Conservation (phyloP, 1,140 invertebrate genomes). For the Ditylenchus dipsaci region DNA sequence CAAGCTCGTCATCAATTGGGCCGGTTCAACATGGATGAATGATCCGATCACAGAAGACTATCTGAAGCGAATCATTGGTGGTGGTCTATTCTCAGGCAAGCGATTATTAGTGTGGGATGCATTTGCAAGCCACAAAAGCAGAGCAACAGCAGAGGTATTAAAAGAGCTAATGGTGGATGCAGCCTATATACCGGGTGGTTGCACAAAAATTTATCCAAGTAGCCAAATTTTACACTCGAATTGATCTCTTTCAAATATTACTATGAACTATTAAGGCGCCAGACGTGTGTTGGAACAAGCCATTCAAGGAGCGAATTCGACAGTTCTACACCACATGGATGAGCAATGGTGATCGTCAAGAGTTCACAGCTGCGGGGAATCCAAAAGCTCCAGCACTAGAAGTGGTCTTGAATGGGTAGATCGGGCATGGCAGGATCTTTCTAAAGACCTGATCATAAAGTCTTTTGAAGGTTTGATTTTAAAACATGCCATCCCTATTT, state of each 20-base stretch:
- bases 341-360: neutral
- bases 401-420: slow-evolving; percentile 9
- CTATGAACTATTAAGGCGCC: slow-evolving; percentile 5
- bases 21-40: slow-evolving; percentile 1
- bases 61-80: neutral
- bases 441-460: neutral
- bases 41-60: neutral
- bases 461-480: slow-evolving; percentile 4
- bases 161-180: neutral
- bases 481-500: too few relatives aligned
- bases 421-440: slow-evolving; percentile 3
- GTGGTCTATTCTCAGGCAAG: neutral
- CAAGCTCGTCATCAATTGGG: neutral
- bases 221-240: too few relatives aligned
- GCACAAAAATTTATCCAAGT: slow-evolving; percentile 5
- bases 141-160: neutral
- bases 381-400: slow-evolving; percentile 1
- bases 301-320: slow-evolving; percentile 9
- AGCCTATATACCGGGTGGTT: neutral
- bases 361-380: slow-evolving; percentile 12
- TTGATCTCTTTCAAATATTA: neutral
- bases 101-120: slow-evolving; percentile 12
- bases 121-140: neutral
- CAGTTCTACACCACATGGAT: slow-evolving; percentile 8
- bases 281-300: slow-evolving; percentile 14